These are phyloP conservation scores for Coenobita brevimanus DNA, from an alignment of 1,140 invertebrate genomes.

Conservation along the genomic window DNA sequence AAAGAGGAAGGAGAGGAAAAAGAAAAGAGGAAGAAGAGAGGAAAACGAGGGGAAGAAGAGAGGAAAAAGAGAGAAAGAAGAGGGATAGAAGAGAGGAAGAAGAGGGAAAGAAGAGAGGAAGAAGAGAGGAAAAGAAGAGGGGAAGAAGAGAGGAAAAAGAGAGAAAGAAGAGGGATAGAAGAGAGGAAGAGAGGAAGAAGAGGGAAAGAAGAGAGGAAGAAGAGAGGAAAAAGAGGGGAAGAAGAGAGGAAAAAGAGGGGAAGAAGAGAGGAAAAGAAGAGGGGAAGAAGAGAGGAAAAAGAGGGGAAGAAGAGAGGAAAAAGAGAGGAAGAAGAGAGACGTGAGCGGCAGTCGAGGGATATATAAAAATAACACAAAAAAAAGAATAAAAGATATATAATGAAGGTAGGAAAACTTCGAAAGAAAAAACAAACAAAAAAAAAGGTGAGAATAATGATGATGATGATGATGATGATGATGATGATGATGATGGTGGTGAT, in stretches of 20 bases:
- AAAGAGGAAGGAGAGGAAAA: too few relatives aligned
- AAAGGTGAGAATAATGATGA: neutral
- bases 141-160: neutral
- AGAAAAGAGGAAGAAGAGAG: neutral
- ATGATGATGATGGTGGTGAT: neutral
- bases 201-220: neutral
- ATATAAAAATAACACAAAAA: too few relatives aligned
- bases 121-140: neutral
- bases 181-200: neutral
- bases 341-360: too few relatives aligned
- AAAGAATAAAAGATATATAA: neutral
- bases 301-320: too few relatives aligned
- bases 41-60: neutral
- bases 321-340: neutral
- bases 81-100: too few relatives aligned
- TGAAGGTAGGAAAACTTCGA: neutral
- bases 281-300: neutral
- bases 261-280: neutral
- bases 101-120: neutral
- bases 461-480: neutral
- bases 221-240: too few relatives aligned
- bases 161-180: too few relatives aligned
- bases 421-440: neutral
- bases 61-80: too few relatives aligned
- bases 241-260: neutral